Evolutionary conservation across 1,140 invertebrate species (phyloP), one percentile per base, ranked within the genome.

Genomic region (Brachionus rubens): DNA sequence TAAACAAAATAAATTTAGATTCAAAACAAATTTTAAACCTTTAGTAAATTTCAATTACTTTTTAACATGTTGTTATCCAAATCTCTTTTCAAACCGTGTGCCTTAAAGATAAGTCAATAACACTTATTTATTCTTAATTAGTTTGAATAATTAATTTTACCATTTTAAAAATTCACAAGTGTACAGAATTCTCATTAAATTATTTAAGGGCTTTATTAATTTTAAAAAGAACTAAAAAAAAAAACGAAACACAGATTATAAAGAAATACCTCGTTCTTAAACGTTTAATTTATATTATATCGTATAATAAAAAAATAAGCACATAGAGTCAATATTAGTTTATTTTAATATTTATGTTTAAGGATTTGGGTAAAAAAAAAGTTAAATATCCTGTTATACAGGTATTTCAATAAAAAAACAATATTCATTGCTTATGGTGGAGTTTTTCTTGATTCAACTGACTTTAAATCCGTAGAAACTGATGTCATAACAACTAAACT

Each of bases 401-500:
- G n/a, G n/a, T n/a, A n/a, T n/a, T n/a, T n/a, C n/a, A n/a, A n/a
- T n/a, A n/a, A n/a, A n/a, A n/a, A n/a, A n/a, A n/a, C n/a, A n/a
- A n/a, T n/a, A n/a, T n/a, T n/a, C n/a, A n/a, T n/a, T n/a, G n/a
- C n/a, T n/a, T n/a, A n/a, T n/a, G n/a, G n/a, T n/a, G n/a, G n/a
- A n/a, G n/a, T n/a, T n/a, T n/a, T n/a, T n/a, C n/a, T n/a, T n/a
- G n/a, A n/a, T n/a, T n/a, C n/a, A n/a, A n/a, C n/a, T n/a, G n/a
- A n/a, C n/a, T n/a, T n/a, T 10, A 65, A 62, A 65, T 30, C 40
- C 40, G 5, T 65, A 43, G 59, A 43, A 65, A 43, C 19, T 24
- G 43, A 21, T 65, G 59, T 28, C 59, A 65, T 65, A 65, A 65
- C 59, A 65, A 65, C 59, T 24, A 65, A 21, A 62, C 16, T 54